A percentile compares a stretch with the other conserved stretches of the same genome.
Conservation (phyloP, 2,888 invertebrate genomes). For the Amiota communis region DNA sequence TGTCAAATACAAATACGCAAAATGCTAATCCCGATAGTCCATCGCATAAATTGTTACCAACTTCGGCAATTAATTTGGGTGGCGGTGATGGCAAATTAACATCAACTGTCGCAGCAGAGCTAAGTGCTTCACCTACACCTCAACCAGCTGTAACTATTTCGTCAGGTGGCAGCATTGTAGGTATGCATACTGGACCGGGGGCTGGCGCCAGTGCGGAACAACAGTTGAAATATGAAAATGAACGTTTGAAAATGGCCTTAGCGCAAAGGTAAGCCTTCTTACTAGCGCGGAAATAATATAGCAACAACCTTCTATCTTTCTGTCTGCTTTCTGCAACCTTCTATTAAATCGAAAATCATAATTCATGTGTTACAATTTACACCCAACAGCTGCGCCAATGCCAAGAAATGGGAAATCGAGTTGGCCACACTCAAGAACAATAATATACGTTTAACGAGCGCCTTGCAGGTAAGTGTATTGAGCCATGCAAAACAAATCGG, state of each 20-base stretch:
- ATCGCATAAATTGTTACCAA: constrained; percentile 70
- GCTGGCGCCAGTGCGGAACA: constrained; percentile 76
- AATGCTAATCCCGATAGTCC: constrained; percentile 74
- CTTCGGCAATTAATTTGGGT: constrained; percentile 37
- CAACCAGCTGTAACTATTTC: constrained; percentile 60
- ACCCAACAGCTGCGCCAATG: constrained; percentile 89
- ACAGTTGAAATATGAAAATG: constrained; percentile 97
- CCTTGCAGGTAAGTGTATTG: constrained; percentile 81
- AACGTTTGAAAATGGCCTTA: constrained; percentile 93
- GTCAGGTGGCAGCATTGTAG: constrained; percentile 64
- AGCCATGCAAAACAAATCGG: not conserved
- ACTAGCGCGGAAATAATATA: not conserved
- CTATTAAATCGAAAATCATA: not conserved
- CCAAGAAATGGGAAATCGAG: constrained; percentile 99
- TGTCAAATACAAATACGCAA: constrained; percentile 76
- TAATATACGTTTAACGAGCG: constrained; percentile 94
- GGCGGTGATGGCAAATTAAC: constrained; percentile 46
- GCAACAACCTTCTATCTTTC: not conserved
- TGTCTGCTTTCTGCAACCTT: not conserved
- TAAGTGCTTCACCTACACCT: constrained; percentile 67
- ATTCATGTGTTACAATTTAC: constrained; percentile 40
- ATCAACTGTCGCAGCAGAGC: constrained; percentile 41
- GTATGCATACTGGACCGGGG: constrained; percentile 63
- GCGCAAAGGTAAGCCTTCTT: constrained; percentile 85
- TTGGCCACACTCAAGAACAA: constrained; percentile 96